Conservation (phyloP, 1,140 invertebrate genomes). For the Drosophila paulistorum region DNA sequence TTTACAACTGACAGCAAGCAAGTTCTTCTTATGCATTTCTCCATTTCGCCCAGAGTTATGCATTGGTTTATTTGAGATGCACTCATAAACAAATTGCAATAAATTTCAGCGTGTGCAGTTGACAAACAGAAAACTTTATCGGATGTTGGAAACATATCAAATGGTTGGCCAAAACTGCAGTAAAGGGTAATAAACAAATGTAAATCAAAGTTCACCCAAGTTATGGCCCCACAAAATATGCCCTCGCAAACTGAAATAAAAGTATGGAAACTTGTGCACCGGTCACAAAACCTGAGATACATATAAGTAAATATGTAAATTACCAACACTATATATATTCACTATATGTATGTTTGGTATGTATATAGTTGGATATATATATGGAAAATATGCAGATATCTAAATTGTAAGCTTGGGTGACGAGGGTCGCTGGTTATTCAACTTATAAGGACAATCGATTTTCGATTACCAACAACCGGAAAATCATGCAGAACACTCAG, state of each 20-base stretch:
- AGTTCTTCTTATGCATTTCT: slow-evolving; percentile 4
- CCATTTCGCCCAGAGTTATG: background rate
- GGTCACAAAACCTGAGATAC: slow-evolving; percentile 5
- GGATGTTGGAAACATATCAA: background rate
- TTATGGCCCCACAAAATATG: slow-evolving; percentile 13
- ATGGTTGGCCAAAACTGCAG: background rate
- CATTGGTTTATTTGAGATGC: slow-evolving; percentile 27
- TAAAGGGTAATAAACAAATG: slow-evolving; percentile 28
- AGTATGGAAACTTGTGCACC: slow-evolving; percentile 29
- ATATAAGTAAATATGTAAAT: background rate
- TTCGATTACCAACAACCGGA: slow-evolving; percentile 52
- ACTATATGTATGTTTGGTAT: background rate
- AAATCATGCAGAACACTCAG: slow-evolving; percentile 18
- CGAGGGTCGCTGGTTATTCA: slow-evolving; percentile 29
- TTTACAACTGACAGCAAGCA: background rate
- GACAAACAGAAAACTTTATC: slow-evolving; percentile 21
- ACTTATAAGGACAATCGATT: slow-evolving; percentile 60
- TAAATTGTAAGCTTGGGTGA: slow-evolving; percentile 32
- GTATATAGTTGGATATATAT: slow-evolving; percentile 3
- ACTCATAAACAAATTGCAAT: slow-evolving; percentile 29
- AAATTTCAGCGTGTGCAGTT: slow-evolving; percentile 17
- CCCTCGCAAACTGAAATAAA: slow-evolving; percentile 13
- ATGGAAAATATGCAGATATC: slow-evolving; percentile 49
- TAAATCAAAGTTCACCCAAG: slow-evolving; percentile 45
- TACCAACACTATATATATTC: background rate